Conservation (phyloP, 2,113 vertebrate species). For the Saguinus midas region DNA sequence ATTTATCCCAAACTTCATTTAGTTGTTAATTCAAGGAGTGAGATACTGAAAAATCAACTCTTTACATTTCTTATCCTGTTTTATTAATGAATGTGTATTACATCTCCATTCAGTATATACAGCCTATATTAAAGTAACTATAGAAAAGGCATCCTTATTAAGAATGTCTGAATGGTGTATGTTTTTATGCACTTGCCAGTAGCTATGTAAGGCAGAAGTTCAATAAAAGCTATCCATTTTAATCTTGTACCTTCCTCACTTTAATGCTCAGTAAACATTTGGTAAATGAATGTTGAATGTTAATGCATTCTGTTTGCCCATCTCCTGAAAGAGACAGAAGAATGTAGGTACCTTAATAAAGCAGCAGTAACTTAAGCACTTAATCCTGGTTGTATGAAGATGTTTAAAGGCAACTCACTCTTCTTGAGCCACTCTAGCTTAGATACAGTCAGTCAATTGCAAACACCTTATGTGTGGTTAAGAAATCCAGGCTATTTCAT, state of each 20-base stretch:
- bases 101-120: background rate
- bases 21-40: background rate
- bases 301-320: constrained; percentile 45
- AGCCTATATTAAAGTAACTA: background rate
- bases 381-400: background rate
- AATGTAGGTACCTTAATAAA: background rate
- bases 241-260: constrained; percentile 18
- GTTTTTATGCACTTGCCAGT: background rate
- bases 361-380: background rate
- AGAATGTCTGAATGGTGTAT: background rate
- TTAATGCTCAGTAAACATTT: constrained; percentile 27
- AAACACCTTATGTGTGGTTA: background rate
- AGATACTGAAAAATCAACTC: background rate
- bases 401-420: background rate
- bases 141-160: background rate
- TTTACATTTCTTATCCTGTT: background rate
- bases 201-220: background rate
- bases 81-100: background rate
- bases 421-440: background rate
- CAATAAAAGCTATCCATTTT: constrained; percentile 36
- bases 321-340: constrained; percentile 23
- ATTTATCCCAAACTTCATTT: background rate
- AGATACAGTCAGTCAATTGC: background rate
- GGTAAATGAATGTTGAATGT: constrained; percentile 15
- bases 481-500: constrained; percentile 30